These are phyloP conservation scores for Butastur rufipennis DNA, from an alignment of 2,113 vertebrate genomes.

Conservation along the genomic window DNA sequence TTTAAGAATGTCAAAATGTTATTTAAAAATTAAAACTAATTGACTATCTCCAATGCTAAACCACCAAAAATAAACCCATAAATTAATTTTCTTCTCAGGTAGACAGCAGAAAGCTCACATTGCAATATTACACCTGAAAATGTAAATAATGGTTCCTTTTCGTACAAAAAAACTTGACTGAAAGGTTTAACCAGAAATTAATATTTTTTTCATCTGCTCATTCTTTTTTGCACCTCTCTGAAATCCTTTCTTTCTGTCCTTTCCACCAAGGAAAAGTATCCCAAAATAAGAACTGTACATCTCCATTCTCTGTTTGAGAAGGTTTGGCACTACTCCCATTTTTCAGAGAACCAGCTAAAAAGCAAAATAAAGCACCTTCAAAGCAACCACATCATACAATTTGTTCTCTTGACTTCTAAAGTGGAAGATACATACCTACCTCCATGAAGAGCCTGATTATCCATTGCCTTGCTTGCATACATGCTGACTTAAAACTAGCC, in stretches of 20 bases:
- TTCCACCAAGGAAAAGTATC: not conserved
- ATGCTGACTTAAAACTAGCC: not conserved
- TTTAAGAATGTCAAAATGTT: not conserved
- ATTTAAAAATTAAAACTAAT: not conserved
- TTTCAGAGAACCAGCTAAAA: not conserved
- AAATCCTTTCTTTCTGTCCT: not conserved
- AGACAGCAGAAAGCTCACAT: not conserved
- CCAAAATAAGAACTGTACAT: not conserved
- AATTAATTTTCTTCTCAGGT: not conserved
- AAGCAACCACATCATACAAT: constrained; percentile 21
- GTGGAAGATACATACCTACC: not conserved
- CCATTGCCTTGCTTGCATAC: not conserved
- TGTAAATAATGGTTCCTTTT: not conserved
- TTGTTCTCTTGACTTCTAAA: not conserved
- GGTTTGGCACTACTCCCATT: not conserved
- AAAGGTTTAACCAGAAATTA: not conserved
- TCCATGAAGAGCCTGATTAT: not conserved
- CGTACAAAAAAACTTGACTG: not conserved
- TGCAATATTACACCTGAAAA: not conserved
- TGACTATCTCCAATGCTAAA: not conserved
- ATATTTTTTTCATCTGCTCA: not conserved
- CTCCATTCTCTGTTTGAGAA: not conserved
- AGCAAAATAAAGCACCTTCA: not conserved
- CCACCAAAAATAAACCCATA: not conserved
- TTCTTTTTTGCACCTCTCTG: not conserved